Conservation (phyloP, 2,797 vertebrate species). For the Leptatherina wallacei region DNA sequence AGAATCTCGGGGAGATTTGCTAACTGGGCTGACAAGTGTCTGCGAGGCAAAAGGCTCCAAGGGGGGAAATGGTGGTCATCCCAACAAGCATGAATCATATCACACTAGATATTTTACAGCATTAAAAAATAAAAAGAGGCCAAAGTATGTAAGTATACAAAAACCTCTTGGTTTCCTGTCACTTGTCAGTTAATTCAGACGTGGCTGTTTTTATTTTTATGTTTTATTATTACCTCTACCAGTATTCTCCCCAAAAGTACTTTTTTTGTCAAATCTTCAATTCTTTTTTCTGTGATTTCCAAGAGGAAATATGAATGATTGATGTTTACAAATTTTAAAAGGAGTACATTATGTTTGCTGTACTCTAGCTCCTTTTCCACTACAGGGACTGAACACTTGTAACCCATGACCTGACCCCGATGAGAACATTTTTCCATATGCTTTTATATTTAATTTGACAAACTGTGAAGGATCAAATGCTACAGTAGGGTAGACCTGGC, state of each 20-base stretch:
- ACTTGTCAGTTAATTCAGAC: conserved; percentile 1
- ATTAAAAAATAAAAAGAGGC: neutral
- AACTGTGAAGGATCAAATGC: neutral
- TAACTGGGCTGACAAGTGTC: conserved; percentile 72
- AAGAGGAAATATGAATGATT: conserved; percentile 24
- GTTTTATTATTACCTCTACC: neutral
- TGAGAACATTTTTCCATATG: neutral
- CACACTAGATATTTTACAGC: conserved; percentile 29
- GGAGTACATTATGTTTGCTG: neutral
- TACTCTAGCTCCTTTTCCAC: conserved; percentile 31
- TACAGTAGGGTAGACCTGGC: neutral
- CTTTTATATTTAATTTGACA: neutral
- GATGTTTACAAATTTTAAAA: conserved; percentile 12
- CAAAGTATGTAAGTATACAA: conserved; percentile 16
- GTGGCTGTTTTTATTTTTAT: conserved; percentile 6
- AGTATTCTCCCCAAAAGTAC: conserved; percentile 27
- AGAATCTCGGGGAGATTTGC: conserved; percentile 58
- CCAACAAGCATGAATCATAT: conserved; percentile 39
- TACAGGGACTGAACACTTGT: conserved; percentile 17
- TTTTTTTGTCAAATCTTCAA: neutral
- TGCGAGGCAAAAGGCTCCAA: conserved; percentile 66
- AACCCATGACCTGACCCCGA: neutral
- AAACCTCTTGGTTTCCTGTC: neutral
- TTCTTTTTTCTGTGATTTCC: neutral
- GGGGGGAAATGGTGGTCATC: conserved; percentile 71